A percentile compares a stretch with the other conserved stretches of the same genome.
Evolutionary conservation across 2,113 vertebrate genomes (phyloP).

Genomic region (Anoplopoma fimbria): DNA sequence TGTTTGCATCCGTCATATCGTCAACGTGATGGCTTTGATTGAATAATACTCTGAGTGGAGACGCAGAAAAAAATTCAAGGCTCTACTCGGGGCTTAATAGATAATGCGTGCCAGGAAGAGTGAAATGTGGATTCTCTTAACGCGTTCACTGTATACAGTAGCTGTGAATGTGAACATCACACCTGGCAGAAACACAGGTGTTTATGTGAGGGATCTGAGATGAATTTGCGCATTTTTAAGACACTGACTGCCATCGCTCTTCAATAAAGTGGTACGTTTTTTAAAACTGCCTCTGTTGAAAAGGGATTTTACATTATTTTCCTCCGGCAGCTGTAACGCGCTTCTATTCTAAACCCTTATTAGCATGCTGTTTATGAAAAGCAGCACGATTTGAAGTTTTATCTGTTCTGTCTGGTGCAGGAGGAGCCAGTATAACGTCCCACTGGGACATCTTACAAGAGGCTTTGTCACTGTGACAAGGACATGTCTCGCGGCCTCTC

Average conservation of each 20-base stretch:
- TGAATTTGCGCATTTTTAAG: slow-evolving; percentile 11
- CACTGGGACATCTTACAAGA: slow-evolving; percentile 54
- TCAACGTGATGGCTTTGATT: slow-evolving; percentile 73
- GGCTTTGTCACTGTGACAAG: slow-evolving; percentile 76
- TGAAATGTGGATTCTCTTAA: slow-evolving; percentile 19
- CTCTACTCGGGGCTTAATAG: slow-evolving; percentile 42
- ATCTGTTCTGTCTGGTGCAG: slow-evolving; percentile 28
- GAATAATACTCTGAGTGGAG: slow-evolving; percentile 54
- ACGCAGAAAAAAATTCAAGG: slow-evolving; percentile 38
- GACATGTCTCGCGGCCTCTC: slow-evolving; percentile 63
- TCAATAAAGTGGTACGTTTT: slow-evolving; percentile 3
- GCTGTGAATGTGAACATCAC: slow-evolving; percentile 29
- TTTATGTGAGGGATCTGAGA: slow-evolving; percentile 17
- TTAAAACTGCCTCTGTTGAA: slow-evolving; percentile 6
- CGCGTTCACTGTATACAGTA: background rate
- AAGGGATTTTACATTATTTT: slow-evolving; percentile 1
- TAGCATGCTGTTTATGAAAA: slow-evolving; percentile 25
- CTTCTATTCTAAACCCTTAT: slow-evolving; percentile 28
- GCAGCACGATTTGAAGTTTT: slow-evolving; percentile 31
- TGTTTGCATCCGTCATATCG: slow-evolving; percentile 65
- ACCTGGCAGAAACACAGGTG: slow-evolving; percentile 30
- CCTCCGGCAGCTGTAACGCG: background rate
- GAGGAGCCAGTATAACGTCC: slow-evolving; percentile 30
- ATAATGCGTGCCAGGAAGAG: slow-evolving; percentile 21
- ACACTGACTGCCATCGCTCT: slow-evolving; percentile 13